Base-by-base conservation (phyloP, 2,113 vertebrate species). In the Sinocyclocheilus anshuiensis region DNA sequence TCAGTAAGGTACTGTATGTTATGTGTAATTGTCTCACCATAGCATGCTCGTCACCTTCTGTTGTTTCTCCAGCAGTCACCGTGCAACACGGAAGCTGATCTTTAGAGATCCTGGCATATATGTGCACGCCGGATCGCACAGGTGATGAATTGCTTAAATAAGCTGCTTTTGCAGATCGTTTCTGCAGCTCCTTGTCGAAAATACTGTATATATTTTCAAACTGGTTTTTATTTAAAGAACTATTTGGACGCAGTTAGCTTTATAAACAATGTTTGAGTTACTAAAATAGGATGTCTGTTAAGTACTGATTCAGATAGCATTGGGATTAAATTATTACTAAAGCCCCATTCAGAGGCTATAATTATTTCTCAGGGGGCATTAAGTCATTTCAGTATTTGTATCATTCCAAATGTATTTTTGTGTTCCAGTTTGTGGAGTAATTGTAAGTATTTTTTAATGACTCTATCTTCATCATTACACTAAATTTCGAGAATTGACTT, bases 71-170 rank as follows among this genome's bases (percentile, higher is more conserved):
- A 69, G 45, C 65, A 53, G 42, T 71, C 65, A 55, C 63, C 0
- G 26, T 71, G 45, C 65, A 48, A 36, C 26, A 78, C 6, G 9
- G 18, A 50, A 83, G 45, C 26, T 83, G 24, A 71, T 71, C 45
- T 55, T 71, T 71, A 67, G 16, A 69, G 45, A 55, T 50, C 65
- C 26, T 83, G 81, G 81, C 76, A 57, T 53, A 22, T 33, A 53
- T 22, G 61, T 33, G 39, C 15, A 53, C 0, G 10, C 76, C 9
- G 24, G 24, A 22, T 53, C 10, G 3, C 22, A 81, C 9, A 45
- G 42, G 24, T 50, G 45, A 71, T 36, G 24, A 71, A 83, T 71
- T 81, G 79, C 24, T 81, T 81, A 81, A 80, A 61, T 80, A 80
- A 80, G 77, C 12, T n/a, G 22, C 77, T 57, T 33, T 59, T 55